These are phyloP conservation scores for Propsilocerus akamusi DNA, from an alignment of 1,140 invertebrate species.

Conservation along the genomic window DNA sequence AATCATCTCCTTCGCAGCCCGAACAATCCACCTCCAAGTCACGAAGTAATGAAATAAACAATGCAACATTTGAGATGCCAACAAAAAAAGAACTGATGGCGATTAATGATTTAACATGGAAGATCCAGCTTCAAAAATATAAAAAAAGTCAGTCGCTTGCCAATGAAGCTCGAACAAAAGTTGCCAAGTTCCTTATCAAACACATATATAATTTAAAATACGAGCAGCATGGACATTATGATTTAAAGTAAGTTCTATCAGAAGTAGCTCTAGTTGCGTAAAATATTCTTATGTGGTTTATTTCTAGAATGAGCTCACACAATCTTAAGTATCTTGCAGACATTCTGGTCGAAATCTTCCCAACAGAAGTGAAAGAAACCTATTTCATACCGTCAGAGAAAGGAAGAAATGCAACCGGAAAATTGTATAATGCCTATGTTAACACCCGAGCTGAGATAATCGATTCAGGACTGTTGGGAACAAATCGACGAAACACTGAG, in stretches of 20 bases:
- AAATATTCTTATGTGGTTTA: too few species aligned
- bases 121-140: neutral
- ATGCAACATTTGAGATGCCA: too few species aligned
- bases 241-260: too few species aligned
- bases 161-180: neutral
- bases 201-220: neutral
- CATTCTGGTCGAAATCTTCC: neutral
- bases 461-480: neutral
- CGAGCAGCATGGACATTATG: neutral
- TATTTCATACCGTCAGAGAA: neutral
- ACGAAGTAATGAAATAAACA: too few species aligned
- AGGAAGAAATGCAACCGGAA: neutral
- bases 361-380: neutral
- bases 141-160: neutral
- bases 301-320: neutral
- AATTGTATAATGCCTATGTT: neutral
- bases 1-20: neutral
- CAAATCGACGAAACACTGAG: too few species aligned
- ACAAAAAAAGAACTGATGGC: neutral
- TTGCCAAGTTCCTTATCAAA: neutral
- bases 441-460: neutral
- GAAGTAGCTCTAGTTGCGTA: too few species aligned
- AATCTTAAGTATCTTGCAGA: neutral
- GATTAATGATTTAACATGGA: neutral
- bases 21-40: neutral